Conservation (phyloP, 2,113 vertebrate species). For the Cyanoliseus patagonus region DNA sequence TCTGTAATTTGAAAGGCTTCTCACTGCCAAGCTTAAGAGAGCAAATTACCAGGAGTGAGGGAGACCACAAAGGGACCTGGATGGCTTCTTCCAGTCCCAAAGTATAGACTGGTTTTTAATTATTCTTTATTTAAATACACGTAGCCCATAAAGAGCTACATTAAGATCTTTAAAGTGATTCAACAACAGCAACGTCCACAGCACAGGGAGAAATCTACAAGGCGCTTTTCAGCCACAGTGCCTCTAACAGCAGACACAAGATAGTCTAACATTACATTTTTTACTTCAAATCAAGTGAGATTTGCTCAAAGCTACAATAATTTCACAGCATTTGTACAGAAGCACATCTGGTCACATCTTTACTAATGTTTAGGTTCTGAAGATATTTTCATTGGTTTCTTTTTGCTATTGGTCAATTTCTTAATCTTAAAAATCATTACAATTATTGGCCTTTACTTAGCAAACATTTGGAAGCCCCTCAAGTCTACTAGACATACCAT, state of each 20-base stretch:
- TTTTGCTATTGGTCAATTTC: neutral
- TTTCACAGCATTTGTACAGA: neutral
- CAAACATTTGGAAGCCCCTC: neutral
- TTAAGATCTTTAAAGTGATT: neutral
- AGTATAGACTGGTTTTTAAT: neutral
- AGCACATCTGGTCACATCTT: neutral
- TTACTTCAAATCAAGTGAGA: neutral
- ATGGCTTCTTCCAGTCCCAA: neutral
- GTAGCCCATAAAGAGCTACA: neutral
- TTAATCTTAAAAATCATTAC: neutral
- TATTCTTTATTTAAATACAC: neutral
- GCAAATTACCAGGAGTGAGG: neutral
- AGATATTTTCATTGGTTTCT: neutral
- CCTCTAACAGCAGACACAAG: neutral
- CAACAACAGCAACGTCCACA: neutral
- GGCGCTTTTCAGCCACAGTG: neutral
- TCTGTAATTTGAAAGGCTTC: neutral
- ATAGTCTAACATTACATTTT: neutral
- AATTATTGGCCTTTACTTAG: neutral
- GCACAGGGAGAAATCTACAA: neutral
- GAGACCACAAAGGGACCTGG: neutral
- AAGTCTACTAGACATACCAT: neutral
- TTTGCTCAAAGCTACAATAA: neutral
- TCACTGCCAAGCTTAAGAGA: neutral
- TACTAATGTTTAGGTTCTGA: neutral